These are phyloP conservation scores for Plagodis dolabraria DNA, from an alignment of 2,888 invertebrate species.

Conservation along the genomic window DNA sequence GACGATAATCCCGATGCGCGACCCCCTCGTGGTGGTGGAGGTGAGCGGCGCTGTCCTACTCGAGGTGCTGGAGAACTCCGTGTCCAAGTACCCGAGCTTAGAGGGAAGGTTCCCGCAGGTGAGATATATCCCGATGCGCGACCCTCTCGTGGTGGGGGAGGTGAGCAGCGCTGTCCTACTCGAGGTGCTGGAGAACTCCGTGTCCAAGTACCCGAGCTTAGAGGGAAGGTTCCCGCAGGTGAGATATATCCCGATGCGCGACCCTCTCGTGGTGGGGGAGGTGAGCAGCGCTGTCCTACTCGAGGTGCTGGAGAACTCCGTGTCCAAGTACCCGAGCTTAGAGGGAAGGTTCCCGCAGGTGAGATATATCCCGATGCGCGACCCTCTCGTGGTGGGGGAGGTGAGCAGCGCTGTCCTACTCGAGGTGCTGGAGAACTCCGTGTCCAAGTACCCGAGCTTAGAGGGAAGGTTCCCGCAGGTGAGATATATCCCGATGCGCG, in stretches of 20 bases:
- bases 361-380: constrained; percentile 91
- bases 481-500: too few relatives aligned
- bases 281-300: constrained; percentile 89
- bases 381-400: constrained; percentile 91
- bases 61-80: constrained; percentile 92
- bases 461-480: constrained; percentile 95
- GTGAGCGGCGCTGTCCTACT: constrained; percentile 89
- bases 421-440: constrained; percentile 92
- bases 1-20: constrained; percentile 93
- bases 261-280: constrained; percentile 91
- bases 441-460: constrained; percentile 93
- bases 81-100: constrained; percentile 93
- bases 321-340: constrained; percentile 93
- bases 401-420: constrained; percentile 89
- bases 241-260: constrained; percentile 91
- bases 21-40: constrained; percentile 91
- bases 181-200: constrained; percentile 92
- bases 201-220: constrained; percentile 93
- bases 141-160: constrained; percentile 91
- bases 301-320: constrained; percentile 92
- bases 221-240: constrained; percentile 95
- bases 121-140: constrained; percentile 91
- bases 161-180: constrained; percentile 89
- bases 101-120: constrained; percentile 95
- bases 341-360: constrained; percentile 95